Evolutionary conservation across 2,113 vertebrate species (phyloP).

Genomic region (human): DNA sequence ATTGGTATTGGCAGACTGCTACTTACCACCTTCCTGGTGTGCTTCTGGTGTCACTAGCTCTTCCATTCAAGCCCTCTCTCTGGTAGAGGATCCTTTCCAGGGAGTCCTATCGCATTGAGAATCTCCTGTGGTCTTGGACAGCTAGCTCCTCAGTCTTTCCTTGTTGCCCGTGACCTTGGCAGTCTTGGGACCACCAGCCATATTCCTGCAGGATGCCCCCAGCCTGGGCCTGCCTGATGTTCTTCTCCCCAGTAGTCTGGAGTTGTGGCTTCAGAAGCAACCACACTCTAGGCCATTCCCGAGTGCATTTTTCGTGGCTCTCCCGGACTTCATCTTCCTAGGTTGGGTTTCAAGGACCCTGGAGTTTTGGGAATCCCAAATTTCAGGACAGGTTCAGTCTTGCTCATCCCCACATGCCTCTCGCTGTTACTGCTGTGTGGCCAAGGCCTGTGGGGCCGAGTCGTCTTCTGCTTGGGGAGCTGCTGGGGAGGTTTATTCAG

Average conservation of each 20-base stretch:
- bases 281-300: neutral
- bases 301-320: neutral
- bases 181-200: neutral
- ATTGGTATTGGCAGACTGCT: fast-evolving
- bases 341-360: neutral
- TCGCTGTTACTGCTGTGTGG: neutral
- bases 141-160: neutral
- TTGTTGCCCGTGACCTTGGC: neutral
- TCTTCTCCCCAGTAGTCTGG: neutral
- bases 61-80: neutral
- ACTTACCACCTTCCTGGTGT: neutral
- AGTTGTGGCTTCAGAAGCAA: neutral
- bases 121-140: neutral
- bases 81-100: neutral
- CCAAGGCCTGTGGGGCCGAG: neutral
- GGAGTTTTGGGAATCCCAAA: neutral
- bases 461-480: neutral
- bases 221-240: neutral
- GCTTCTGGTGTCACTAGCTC: neutral
- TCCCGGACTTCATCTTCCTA: neutral
- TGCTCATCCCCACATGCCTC: fast-evolving
- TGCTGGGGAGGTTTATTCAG: neutral
- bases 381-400: neutral
- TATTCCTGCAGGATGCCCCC: neutral
- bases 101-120: neutral